Evolutionary conservation across 2,888 invertebrate species (phyloP).

Genomic region (Ernsta delagoae): DNA sequence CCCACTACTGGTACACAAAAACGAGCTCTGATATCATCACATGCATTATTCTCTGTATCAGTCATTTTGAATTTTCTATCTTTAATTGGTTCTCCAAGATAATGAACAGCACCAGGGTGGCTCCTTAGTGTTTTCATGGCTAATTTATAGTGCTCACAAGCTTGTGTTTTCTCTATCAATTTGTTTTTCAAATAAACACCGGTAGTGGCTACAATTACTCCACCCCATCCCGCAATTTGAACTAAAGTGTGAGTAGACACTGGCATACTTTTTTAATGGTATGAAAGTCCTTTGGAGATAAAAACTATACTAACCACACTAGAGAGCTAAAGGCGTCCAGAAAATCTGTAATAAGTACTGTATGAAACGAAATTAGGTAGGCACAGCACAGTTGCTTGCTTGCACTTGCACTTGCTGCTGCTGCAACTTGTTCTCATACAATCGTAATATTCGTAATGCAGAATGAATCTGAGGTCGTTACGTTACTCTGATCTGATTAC

Average conservation of each 20-base stretch:
- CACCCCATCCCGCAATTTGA: slow-evolving; percentile 87
- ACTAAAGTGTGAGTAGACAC: slow-evolving; percentile 81
- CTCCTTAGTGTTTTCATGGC: slow-evolving; percentile 85
- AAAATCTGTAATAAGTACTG: too few relatives aligned
- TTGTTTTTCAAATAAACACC: slow-evolving; percentile 79
- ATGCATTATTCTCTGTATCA: slow-evolving; percentile 78
- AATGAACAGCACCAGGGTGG: slow-evolving; percentile 85
- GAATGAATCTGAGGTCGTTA: too few relatives aligned
- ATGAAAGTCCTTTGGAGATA: too few relatives aligned
- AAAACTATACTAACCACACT: too few relatives aligned
- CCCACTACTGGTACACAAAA: slow-evolving; percentile 88
- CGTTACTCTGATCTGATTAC: too few relatives aligned
- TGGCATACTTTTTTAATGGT: too few relatives aligned
- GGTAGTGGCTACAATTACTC: slow-evolving; percentile 81
- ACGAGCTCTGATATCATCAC: slow-evolving; percentile 82
- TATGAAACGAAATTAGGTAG: too few relatives aligned
- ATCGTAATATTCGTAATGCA: too few relatives aligned
- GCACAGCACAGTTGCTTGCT: too few relatives aligned
- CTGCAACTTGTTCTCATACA: too few relatives aligned
- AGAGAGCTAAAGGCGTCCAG: too few relatives aligned
- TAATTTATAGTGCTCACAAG: slow-evolving; percentile 86
- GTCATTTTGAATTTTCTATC: slow-evolving; percentile 86
- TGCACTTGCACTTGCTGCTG: too few relatives aligned
- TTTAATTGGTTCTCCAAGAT: slow-evolving; percentile 90
- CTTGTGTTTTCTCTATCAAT: slow-evolving; percentile 82